Base-by-base conservation (phyloP, 2,797 vertebrate species). In the Mormyrus hasselquistii region DNA sequence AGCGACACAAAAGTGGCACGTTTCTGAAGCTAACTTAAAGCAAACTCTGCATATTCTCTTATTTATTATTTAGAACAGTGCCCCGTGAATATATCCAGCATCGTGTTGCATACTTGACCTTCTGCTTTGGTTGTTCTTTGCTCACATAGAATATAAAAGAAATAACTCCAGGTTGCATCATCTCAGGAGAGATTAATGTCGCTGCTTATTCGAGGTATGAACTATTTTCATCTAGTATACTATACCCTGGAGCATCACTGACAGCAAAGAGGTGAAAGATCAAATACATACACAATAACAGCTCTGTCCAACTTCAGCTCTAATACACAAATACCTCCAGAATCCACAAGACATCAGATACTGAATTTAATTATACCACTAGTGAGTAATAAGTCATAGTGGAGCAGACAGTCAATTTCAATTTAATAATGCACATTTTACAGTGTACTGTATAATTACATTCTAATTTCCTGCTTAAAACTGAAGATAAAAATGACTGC, bases 151-250 rank as follows among this genome's bases (percentile, higher is more conserved):
- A 73, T 34, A 38, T 73, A 73, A 73, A 73, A 38, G 65, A 73
- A 34, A 44, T 49, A 83, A 49, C 38, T 49, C 3, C 1, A 1
- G 41, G 19, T 49, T 49, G 38, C 41, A 83, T 83, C 38, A 49
- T 83, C 38, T 49, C 79, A 47, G 44, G 38, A 83, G 79, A 49
- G 41, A n/a, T 83, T 83, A 83, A 83, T 44, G 79, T 47, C 7
- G 44, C 44, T n/a, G 38, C 79, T 44, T 44, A 83, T 47, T 83
- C 79, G 44, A 49, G 44, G 79, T 41, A 83, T 47, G 41, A 22
- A 49, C 79, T 44, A 83, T 83, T 83, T 83, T 83, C 41, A 83
- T 44, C 79, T 9, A 83, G 79, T 44, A 49, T 49, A 83, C 79
- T 83, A 9, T 49, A 49, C 44, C 44, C 79, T 44, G 38, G n/a